A percentile compares a stretch with the other conserved stretches of the same genome.
Conservation (phyloP, 2,797 vertebrate genomes). For the Menidia menidia region DNA sequence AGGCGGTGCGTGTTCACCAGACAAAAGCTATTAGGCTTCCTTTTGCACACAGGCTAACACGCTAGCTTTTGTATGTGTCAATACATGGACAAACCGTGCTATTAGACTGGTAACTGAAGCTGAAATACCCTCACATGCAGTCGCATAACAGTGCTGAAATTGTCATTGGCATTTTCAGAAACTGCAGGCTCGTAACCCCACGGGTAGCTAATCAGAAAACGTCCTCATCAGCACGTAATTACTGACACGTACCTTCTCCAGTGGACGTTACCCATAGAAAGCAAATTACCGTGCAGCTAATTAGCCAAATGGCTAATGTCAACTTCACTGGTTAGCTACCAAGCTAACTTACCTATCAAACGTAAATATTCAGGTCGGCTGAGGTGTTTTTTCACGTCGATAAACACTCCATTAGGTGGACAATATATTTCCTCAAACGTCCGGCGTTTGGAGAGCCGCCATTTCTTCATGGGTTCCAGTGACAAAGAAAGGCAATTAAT, state of each 20-base stretch:
- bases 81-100: constrained; percentile 19
- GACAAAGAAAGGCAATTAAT: constrained; percentile 90
- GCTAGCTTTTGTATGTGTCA: constrained; percentile 38
- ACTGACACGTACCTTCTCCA: constrained; percentile 33
- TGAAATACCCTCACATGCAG: constrained; percentile 27
- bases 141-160: not conserved
- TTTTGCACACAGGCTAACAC: constrained; percentile 58
- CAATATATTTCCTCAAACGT: constrained; percentile 36
- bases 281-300: constrained; percentile 42
- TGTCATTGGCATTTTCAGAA: not conserved
- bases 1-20: not conserved
- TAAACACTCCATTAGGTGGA: constrained; percentile 26
- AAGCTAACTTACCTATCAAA: constrained; percentile 77
- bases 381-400: constrained; percentile 22
- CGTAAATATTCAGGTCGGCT: constrained; percentile 67
- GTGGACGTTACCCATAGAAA: constrained; percentile 9
- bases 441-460: constrained; percentile 77
- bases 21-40: constrained; percentile 17
- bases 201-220: not conserved
- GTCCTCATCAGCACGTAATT: not conserved
- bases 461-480: constrained; percentile 80
- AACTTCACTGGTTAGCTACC: constrained; percentile 61
- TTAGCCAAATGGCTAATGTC: constrained; percentile 65
- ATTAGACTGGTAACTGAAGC: constrained; percentile 25
- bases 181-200: rapidly evolving